These are phyloP conservation scores for Batillaria attramentaria DNA, from an alignment of 1,140 invertebrate species.

Conservation along the genomic window DNA sequence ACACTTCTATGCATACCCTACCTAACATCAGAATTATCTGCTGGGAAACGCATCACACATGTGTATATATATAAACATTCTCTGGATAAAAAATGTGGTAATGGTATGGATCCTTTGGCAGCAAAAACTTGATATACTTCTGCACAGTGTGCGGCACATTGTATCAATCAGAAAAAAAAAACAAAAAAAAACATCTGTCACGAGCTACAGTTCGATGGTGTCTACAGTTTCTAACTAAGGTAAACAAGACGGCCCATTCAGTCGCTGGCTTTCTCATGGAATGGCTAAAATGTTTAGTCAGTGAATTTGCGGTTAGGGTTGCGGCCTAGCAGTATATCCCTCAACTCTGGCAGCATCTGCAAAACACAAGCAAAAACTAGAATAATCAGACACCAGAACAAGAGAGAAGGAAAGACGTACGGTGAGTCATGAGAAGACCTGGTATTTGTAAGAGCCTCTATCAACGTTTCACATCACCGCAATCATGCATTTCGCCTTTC, in stretches of 20 bases:
- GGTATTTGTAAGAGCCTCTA: not conserved
- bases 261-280: no score
- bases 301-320: conserved; percentile 98
- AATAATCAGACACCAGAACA: conserved; percentile 55
- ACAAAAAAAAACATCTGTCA: not conserved
- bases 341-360: conserved; percentile 90
- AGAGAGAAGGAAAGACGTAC: no score
- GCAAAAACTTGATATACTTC: no score
- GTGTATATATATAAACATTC: no score
- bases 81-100: no score
- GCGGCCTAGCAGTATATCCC: conserved; percentile 92
- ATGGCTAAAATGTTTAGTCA: conserved; percentile 79
- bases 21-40: no score
- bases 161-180: not conserved
- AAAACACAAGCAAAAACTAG: conserved; percentile 45
- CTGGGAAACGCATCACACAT: no score
- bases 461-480: not conserved
- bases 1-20: no score
- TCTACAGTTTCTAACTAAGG: no score
- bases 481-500: not conserved
- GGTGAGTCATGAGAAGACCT: no score
- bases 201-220: not conserved
- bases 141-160: not conserved
- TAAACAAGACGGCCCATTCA: no score
- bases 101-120: no score